Evolutionary conservation across 1,140 invertebrate species (phyloP), one percentile per base, ranked within the genome.

Genomic region (Macrocentrus cingulum): DNA sequence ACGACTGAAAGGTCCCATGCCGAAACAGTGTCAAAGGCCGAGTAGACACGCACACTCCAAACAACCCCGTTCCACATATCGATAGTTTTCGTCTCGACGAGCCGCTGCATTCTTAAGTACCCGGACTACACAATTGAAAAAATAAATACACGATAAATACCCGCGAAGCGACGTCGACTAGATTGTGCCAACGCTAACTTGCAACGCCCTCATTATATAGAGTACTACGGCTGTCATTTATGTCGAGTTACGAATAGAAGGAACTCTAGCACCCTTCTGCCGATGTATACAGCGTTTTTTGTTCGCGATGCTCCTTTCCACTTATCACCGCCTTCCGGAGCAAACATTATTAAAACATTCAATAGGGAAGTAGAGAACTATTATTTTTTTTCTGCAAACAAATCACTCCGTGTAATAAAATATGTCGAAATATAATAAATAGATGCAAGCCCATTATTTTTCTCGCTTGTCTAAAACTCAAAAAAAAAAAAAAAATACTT

Each of bases 221-320:
- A 66, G 64, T 64, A 66, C 60, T 58, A n/a, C n/a, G 34, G 50
- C 64, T 66, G 63, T 65, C 65, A 67, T 67, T 67, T 67, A 67
- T 59, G 65, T 63, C 60, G 57, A 65, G 63, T 67, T 65, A 39
- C n/a, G n/a, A n/a, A n/a, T 34, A 65, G 61, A 60, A 67, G 64
- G 65, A 63, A 65, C 60, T 67, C 57, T 55, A 67, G 63, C 19
- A 59, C 60, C 45, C 65, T 65, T 56, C 46, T 59, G 39, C 46
- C 53, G n/a, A n/a, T n/a, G n/a, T n/a, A n/a, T n/a, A n/a, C n/a
- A n/a, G n/a, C n/a, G n/a, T n/a, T n/a, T n/a, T n/a, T n/a, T n/a
- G n/a, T n/a, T n/a, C n/a, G 22, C 42, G 42, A 45, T 11, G 42
- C 18, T 20, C 42, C 22, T 45, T 16, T 45, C 42, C 42, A 45